phyloP scores from a whole-genome alignment of 2,113 vertebrate genomes.

The Cinclus cinclus region DNA sequence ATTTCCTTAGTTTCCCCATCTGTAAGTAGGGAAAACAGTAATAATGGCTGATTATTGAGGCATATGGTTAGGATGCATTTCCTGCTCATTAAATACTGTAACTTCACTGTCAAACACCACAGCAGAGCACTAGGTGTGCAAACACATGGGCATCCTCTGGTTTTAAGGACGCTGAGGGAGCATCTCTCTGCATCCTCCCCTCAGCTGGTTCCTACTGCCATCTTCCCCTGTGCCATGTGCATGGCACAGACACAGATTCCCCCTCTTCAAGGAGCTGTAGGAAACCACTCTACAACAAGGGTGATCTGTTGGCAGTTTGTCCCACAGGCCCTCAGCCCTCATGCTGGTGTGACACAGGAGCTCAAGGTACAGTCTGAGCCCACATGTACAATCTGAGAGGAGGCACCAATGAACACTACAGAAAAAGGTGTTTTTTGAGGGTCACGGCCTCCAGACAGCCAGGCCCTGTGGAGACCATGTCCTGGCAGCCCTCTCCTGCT shows the following conservation, averaged over 20 bases:
- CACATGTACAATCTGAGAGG: background rate
- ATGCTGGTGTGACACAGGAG: background rate
- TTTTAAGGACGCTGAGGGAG: background rate
- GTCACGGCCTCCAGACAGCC: background rate
- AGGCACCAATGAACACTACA: background rate
- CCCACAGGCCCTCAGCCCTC: background rate
- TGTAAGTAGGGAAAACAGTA: background rate
- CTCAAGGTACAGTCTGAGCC: accelerated
- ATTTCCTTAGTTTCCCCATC: background rate
- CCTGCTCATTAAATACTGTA: background rate
- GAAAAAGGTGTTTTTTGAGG: background rate
- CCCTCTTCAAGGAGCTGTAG: background rate
- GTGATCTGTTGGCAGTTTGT: background rate
- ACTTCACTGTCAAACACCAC: background rate
- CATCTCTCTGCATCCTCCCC: background rate
- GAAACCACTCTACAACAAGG: accelerated
- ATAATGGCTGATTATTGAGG: background rate
- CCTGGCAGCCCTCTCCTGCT: background rate
- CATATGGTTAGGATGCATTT: conserved; percentile 19
- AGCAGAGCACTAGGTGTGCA: background rate
- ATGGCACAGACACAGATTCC: background rate
- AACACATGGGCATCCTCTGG: background rate
- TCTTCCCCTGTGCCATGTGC: background rate
- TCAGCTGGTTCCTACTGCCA: background rate
- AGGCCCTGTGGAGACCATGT: background rate